Percentiles rank a stretch among this genome's conserved stretches.
These are phyloP conservation scores for Elmis aenea DNA, from an alignment of 2,888 invertebrate species.

Conservation along the genomic window DNA sequence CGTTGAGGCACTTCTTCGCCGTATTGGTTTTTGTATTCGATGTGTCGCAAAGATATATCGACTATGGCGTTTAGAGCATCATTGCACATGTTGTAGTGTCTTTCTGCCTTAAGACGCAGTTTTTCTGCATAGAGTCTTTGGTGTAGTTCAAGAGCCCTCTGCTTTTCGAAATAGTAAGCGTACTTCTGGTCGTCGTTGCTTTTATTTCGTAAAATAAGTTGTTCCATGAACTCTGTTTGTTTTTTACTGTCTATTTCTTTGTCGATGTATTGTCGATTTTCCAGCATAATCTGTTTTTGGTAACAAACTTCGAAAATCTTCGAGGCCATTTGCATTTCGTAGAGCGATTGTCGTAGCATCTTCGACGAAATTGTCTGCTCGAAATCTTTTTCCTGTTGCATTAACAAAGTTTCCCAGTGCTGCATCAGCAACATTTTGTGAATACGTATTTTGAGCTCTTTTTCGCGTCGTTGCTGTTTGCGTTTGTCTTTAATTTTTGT, in stretches of 20 bases:
- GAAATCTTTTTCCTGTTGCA: conserved; percentile 51
- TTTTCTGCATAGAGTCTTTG: conserved; percentile 53
- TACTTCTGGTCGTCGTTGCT: conserved; percentile 27
- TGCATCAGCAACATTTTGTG: conserved; percentile 48
- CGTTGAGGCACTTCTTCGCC: conserved; percentile 46
- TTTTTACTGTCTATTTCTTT: conserved; percentile 50
- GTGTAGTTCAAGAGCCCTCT: conserved; percentile 51
- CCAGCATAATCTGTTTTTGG: conserved; percentile 52
- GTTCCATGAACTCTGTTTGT: conserved; percentile 47
- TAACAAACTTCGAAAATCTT: conserved; percentile 59
- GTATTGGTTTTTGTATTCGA: conserved; percentile 48
- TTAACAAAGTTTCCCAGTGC: conserved; percentile 52
- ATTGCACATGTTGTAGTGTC: conserved; percentile 50
- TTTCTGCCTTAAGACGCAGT: conserved; percentile 48
- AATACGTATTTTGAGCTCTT: conserved; percentile 50
- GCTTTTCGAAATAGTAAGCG: conserved; percentile 45
- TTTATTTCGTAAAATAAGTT: conserved; percentile 21
- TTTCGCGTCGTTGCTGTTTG: conserved; percentile 44
- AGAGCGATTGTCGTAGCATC: conserved; percentile 57
- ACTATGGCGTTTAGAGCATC: conserved; percentile 53
- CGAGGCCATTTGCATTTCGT: conserved; percentile 61
- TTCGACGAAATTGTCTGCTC: conserved; percentile 53
- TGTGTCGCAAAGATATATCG: conserved; percentile 52
- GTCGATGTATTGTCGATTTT: conserved; percentile 52
- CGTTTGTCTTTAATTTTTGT: conserved; percentile 49